Evolutionary conservation across 37 sponge, comb jelly and placozoan genomes (phyloP).

Genomic region (Halisarca cf. caerulea): DNA sequence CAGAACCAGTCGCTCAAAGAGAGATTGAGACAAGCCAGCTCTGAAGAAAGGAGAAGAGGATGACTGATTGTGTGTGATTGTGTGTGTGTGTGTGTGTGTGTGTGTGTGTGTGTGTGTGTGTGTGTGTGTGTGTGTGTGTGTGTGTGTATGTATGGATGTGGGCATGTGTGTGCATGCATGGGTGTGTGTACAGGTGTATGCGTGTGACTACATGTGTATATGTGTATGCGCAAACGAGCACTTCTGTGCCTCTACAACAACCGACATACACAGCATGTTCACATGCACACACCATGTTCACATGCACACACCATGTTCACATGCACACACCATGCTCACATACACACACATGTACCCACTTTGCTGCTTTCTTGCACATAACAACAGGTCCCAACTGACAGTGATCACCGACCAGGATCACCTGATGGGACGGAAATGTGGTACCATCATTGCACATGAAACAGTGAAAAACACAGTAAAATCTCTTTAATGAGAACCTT

Average conservation of each 20-base stretch:
- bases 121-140: conserved; percentile 8
- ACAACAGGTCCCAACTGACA: conserved; percentile 98
- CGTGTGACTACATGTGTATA: too few species aligned
- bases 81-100: conserved; percentile 27
- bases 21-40: conserved; percentile 94
- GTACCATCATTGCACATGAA: too few species aligned
- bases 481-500: too few species aligned
- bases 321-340: background rate
- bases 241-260: too few species aligned
- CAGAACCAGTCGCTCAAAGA: conserved; percentile 91
- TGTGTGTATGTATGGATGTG: conserved; percentile 12
- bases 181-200: too few species aligned
- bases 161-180: too few species aligned
- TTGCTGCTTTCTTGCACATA: conserved; percentile 99
- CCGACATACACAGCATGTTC: background rate
- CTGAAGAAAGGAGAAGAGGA: conserved; percentile 29
- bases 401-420: conserved; percentile 95
- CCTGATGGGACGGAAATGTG: conserved; percentile 17
- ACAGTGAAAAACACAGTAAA: too few species aligned
- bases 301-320: background rate
- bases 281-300: background rate
- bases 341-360: conserved; percentile 36
- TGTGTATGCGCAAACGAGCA: too few species aligned
- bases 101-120: conserved; percentile 24
- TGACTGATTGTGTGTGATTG: background rate